Evolutionary conservation across 2,113 vertebrate species (phyloP), one percentile per base, ranked within the genome.

Genomic region (Calyptomena viridis): DNA sequence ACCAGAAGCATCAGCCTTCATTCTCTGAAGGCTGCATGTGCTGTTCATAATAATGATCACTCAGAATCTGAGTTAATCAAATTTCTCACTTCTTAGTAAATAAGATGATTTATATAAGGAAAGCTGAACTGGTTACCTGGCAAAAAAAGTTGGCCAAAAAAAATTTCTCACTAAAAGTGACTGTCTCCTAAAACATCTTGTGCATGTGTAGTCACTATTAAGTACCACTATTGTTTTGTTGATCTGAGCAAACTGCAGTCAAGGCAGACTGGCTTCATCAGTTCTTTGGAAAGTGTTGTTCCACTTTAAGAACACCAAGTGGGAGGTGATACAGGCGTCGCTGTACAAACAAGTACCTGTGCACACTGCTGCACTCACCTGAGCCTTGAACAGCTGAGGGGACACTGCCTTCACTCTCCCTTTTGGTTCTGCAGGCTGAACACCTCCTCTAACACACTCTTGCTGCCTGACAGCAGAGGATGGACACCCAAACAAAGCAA

Each of bases 231-330:
- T 2, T 12, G 19, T 14, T 16, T 13, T 3, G 21, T 39, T 22
- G 24, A 8, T 9, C 42, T 0, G 6, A 28, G 40, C 44, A 75
- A 75, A 6, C 27, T 1, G 47, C 4, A 5, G 28, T 8, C 39
- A 15, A 17, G 30, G 40, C n/a, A 59, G 37, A 12, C 22, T 11
- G 1, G 23, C 46, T 37, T 67, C 37, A 39, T 7, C 6, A 6
- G 56, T 23, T 35, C 69, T 46, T 40, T 9, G 33, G 71, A 40
- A 35, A 23, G 46, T 72, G 24, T 24, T 6, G 46, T 90, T 81
- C 89, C 88, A 2, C 96, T 93, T 96, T 97, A 97, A 95, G 94
- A 88, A 3, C 68, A 2, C n/a, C 28, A 6, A 11, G 86, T 56
- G 94, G 95, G 91, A 92, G 96, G 94, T 0, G 74, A 55, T 21